Evolutionary conservation across 2,888 invertebrate genomes (phyloP).

Genomic region (Tenthredo distinguenda): DNA sequence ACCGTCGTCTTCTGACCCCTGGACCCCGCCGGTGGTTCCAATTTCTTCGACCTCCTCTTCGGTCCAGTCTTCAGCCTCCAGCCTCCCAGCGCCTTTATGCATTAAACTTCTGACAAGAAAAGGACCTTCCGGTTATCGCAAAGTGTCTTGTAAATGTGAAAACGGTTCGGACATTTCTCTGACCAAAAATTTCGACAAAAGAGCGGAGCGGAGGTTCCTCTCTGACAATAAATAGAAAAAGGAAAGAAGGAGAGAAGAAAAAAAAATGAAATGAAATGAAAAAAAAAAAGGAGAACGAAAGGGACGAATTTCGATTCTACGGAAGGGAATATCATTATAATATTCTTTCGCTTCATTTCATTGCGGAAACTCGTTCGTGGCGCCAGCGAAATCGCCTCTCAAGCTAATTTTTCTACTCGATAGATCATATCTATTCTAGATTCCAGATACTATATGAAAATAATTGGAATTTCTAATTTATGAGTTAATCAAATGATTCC

Average conservation of each 20-base stretch:
- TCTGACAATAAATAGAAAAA: neutral
- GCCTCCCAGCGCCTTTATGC: constrained; percentile 3
- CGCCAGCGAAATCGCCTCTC: neutral
- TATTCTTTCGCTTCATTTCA: neutral
- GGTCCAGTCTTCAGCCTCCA: neutral
- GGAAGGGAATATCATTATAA: neutral
- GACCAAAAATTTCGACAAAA: neutral
- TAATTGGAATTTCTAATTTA: neutral
- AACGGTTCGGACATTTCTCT: constrained; percentile 6
- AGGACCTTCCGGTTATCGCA: constrained; percentile 30
- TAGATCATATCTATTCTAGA: neutral
- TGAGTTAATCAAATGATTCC: neutral
- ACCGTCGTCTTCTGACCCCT: neutral
- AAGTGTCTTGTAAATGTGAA: constrained; percentile 30
- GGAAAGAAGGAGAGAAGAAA: neutral
- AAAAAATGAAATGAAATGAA: neutral
- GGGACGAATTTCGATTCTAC: neutral
- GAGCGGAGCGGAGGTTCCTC: neutral
- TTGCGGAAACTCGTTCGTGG: neutral
- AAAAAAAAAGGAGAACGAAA: neutral
- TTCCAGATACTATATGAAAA: neutral
- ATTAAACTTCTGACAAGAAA: constrained; percentile 17
- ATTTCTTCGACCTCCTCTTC: neutral
- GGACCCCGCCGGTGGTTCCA: neutral
- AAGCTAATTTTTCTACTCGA: neutral